Conservation (phyloP, 2,888 invertebrate genomes). For the Crioceris asparagi region DNA sequence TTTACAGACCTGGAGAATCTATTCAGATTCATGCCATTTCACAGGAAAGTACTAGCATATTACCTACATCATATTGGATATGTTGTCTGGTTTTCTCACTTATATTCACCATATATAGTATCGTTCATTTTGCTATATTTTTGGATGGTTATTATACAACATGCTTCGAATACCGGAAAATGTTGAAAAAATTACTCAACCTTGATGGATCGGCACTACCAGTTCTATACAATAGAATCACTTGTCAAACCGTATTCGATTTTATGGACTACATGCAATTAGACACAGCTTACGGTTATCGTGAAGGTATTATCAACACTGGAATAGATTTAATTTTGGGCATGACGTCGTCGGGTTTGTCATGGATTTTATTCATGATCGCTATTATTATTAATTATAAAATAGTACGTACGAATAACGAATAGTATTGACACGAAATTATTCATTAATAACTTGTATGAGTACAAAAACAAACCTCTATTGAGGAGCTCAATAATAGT, state of each 20-base stretch:
- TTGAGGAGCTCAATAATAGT: too few relatives aligned
- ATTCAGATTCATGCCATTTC: constrained; percentile 54
- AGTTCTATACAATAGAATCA: constrained; percentile 53
- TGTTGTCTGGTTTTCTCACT: constrained; percentile 51
- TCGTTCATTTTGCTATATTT: constrained; percentile 57
- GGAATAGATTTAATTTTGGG: constrained; percentile 57
- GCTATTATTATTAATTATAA: constrained; percentile 31
- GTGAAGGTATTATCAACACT: constrained; percentile 62
- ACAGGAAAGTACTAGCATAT: constrained; percentile 45
- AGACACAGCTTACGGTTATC: constrained; percentile 49
- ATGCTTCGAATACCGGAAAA: constrained; percentile 63
- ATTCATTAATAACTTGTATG: too few relatives aligned
- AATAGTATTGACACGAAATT: too few relatives aligned
- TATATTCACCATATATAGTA: constrained; percentile 52
- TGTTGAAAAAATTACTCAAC: constrained; percentile 48
- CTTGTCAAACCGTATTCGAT: constrained; percentile 66
- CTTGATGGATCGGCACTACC: constrained; percentile 48
- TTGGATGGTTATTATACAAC: constrained; percentile 64
- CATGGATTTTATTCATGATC: constrained; percentile 27
- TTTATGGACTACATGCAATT: constrained; percentile 77
- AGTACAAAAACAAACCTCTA: too few relatives aligned
- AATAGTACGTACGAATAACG: too few relatives aligned
- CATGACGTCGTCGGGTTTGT: constrained; percentile 44
- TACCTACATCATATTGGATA: constrained; percentile 58
- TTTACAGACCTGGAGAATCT: constrained; percentile 55